Percentiles rank a stretch among this genome's conserved stretches.
Evolutionary conservation across 2,113 vertebrate genomes (phyloP).

Genomic region (Aleadryas rufinucha): DNA sequence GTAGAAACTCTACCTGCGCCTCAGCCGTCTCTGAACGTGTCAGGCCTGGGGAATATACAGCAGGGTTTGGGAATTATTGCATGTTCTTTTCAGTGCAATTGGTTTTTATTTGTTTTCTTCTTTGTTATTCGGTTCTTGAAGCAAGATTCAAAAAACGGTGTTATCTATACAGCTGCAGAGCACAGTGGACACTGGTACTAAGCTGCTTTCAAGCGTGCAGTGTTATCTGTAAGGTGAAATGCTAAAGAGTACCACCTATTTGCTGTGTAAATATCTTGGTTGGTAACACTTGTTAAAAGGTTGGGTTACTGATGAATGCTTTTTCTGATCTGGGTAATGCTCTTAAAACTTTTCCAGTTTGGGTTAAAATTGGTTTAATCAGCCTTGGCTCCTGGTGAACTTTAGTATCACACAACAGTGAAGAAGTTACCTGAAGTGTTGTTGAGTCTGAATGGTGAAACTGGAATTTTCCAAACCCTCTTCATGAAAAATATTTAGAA

Average conservation of each 20-base stretch:
- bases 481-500: neutral
- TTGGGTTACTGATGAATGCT: neutral
- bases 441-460: neutral
- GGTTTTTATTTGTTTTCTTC: neutral
- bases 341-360: neutral
- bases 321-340: neutral
- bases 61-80: neutral
- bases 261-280: neutral
- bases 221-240: neutral
- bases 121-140: neutral
- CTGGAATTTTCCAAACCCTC: neutral
- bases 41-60: neutral
- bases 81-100: neutral
- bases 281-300: neutral
- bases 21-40: neutral
- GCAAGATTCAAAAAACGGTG: neutral
- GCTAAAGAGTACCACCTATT: neutral
- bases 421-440: neutral
- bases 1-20: neutral
- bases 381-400: neutral
- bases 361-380: neutral
- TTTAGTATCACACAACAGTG: neutral
- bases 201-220: neutral
- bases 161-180: neutral
- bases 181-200: neutral